Evolutionary conservation across 92 coral and sea anemone species (phyloP), one percentile per base, ranked within the genome.

Genomic region (Ricordea florida): DNA sequence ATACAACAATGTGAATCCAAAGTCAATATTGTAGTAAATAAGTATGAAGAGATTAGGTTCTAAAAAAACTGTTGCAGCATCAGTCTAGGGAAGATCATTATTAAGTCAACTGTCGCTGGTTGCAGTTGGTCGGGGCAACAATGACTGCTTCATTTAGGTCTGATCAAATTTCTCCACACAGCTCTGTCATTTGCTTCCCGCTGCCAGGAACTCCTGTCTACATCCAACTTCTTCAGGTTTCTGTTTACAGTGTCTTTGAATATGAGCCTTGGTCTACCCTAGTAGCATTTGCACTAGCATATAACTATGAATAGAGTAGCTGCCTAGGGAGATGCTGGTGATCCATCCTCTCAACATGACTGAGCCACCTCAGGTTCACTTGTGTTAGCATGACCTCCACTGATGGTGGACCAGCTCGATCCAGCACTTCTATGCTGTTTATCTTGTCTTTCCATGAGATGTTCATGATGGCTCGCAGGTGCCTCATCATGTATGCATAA

Each of bases 271-370:
- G 59, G 76, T 26, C 69, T 25, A 0, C 82, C 82, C 22, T 11
- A 59, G 30, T 51, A 51, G 37, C 76, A 1, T 18, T 36, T 71
- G 21, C 86, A 72, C 9, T 78, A 43, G 30, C 57, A n/a, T n/a
- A 64, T 24, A 66, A 55, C 64, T 66, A 59, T 8, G 61, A 53
- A 49, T 55, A 53, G 18, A 73, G 62, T 14, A 82, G 46, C 73
- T 82, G 56, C 38, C 52, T 30, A 18, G 81, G 59, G 47, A 72
- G 72, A 27, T 57, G 11, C 20, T 0, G 4, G 48, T 30, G 26
- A 45, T 62, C 81, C 74, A 81, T 62, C 52, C 81, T 72, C 29
- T 81, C 53, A 15, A 50, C 74, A 71, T 71, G 80, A 15, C 81
- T 57, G 47, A 80, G 38, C 80, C 80, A 60, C 29, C 75, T 72